Evolutionary conservation across 1,140 invertebrate species (phyloP).

Genomic region (Temnothorax curvispinosus): DNA sequence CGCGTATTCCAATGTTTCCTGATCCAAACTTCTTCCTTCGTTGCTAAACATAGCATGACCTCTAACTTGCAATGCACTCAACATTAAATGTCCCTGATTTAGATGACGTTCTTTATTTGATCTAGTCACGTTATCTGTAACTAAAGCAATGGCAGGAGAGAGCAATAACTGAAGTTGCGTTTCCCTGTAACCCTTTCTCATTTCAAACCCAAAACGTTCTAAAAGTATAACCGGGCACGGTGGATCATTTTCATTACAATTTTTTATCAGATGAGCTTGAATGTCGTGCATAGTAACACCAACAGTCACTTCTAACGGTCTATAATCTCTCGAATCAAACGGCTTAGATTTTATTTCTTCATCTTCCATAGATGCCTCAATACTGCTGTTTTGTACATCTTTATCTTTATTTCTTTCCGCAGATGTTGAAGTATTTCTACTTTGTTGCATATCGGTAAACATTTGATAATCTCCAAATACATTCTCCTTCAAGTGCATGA

Average conservation of each 20-base stretch:
- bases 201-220: slow-evolving; percentile 97
- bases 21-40: slow-evolving; percentile 94
- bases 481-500: slow-evolving; percentile 97
- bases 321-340: slow-evolving; percentile 94
- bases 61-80: slow-evolving; percentile 95
- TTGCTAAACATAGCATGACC: slow-evolving; percentile 99
- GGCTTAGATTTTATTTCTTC: slow-evolving; percentile 86
- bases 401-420: slow-evolving; percentile 83
- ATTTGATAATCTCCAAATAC: slow-evolving; percentile 98
- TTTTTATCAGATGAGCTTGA: slow-evolving; percentile 96
- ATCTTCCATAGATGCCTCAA: slow-evolving; percentile 85
- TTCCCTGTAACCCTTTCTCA: slow-evolving; percentile 97
- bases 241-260: slow-evolving; percentile 94
- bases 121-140: slow-evolving; percentile 90
- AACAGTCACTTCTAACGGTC: slow-evolving; percentile 96
- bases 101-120: slow-evolving; percentile 91
- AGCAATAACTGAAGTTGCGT: slow-evolving; percentile 96
- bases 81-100: slow-evolving; percentile 94
- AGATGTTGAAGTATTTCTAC: slow-evolving; percentile 76
- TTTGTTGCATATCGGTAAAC: slow-evolving; percentile 96
- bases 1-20: slow-evolving; percentile 98
- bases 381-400: slow-evolving; percentile 83
- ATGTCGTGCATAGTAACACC: slow-evolving; percentile 98
- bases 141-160: slow-evolving; percentile 94
- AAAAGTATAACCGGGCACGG: slow-evolving; percentile 96